A percentile compares a stretch with the other conserved stretches of the same genome.
phyloP scores from a whole-genome alignment of 2,113 vertebrate species.

The Rhea americana region DNA sequence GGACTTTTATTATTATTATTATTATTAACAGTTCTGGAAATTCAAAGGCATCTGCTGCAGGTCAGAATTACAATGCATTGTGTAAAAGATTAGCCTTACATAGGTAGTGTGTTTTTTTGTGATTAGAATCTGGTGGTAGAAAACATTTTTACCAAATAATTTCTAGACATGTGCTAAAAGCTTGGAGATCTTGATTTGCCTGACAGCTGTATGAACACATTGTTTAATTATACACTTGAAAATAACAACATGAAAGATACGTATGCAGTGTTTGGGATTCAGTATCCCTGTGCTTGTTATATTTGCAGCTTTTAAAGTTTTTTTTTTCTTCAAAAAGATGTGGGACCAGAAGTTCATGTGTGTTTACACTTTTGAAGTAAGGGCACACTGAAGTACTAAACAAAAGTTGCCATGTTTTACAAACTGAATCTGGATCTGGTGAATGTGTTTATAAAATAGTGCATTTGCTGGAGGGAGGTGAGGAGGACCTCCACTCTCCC shows the following conservation, averaged over 20 bases:
- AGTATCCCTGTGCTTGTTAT: conserved; percentile 24
- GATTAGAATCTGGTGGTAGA: neutral
- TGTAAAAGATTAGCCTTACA: neutral
- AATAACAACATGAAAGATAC: neutral
- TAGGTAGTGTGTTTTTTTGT: neutral
- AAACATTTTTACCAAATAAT: neutral
- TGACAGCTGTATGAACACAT: conserved; percentile 55
- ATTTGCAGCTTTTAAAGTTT: conserved; percentile 46
- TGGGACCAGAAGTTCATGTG: conserved; percentile 22
- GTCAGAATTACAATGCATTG: neutral
- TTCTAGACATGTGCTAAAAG: conserved; percentile 62
- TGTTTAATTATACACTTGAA: conserved; percentile 63
- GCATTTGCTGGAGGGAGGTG: neutral
- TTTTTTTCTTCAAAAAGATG: neutral
- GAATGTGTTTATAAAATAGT: conserved; percentile 27
- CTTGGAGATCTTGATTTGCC: conserved; percentile 64
- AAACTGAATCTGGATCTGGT: neutral
- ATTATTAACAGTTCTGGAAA: neutral
- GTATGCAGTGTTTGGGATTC: conserved; percentile 23
- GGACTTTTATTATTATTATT: no score
- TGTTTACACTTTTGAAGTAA: conserved; percentile 44
- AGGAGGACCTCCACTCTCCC: neutral
- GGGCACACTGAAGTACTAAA: neutral
- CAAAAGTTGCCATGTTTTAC: neutral
- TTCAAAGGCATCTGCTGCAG: neutral